Evolutionary conservation across 2,113 vertebrate species (phyloP), one percentile per base, ranked within the genome.

Genomic region (Prietella phreatophila): DNA sequence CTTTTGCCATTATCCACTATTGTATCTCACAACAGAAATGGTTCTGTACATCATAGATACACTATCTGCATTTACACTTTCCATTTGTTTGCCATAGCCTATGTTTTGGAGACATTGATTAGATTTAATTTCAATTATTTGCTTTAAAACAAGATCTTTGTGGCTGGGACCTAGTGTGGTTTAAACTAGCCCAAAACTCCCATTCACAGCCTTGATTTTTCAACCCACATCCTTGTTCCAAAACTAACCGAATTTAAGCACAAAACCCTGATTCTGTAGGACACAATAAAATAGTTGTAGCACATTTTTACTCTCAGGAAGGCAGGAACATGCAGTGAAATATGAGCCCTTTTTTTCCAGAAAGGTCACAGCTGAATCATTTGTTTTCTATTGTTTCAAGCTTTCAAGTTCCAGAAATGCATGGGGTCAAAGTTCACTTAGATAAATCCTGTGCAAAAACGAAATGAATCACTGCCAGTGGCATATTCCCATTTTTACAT

Each of bases 361-460:
- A 79, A 79, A 79, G 42, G 76, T 55, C 76, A 79, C 75, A 15
- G 42, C 76, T 79, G 27, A 79, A 79, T 79, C 47, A 76, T 22
- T 50, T 78, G 75, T 50, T 78, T 78, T 50, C 11, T 50, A 50
- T 78, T 78, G 4, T 50, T 78, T 78, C 42, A 27, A 25, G 11
- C 22, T 76, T 76, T 76, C 2, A 78, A 50, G 25, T 78, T 78
- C 25, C 27, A 50, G 75, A 50, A 78, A 50, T 5, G 50, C 42
- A 50, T 13, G 20, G 22, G 1, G 75, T 78, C 75, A 78, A 78
- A 50, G 75, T 14, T 78, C 75, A 53, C 76, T 15, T 30, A 55
- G 27, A 79, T n/a, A 79, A 47, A 55, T 55, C 27, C 25, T 79
- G 50, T 55, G 47, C 50, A 55, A 53, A 79, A 79, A 53, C 30